A percentile compares a stretch with the other conserved stretches of the same genome.
phyloP scores from a whole-genome alignment of 2,888 invertebrate genomes.

The Ophion ventricosus region DNA sequence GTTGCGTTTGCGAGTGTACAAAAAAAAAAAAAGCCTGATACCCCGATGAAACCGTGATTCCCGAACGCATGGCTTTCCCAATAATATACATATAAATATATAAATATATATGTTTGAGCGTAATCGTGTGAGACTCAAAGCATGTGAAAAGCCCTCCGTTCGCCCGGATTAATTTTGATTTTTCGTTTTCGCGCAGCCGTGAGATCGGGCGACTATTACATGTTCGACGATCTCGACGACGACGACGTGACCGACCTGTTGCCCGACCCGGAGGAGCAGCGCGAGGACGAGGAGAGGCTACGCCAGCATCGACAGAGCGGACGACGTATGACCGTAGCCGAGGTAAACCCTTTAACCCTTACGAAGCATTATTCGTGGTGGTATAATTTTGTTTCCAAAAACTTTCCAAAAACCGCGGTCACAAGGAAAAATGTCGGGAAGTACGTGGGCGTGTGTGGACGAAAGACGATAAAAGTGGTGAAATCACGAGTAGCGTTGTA shows the following conservation, averaged over 20 bases:
- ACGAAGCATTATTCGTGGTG: not conserved
- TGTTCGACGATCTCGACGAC: constrained; percentile 97
- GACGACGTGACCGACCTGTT: constrained; percentile 87
- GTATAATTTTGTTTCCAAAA: constrained; percentile 6
- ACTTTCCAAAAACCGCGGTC: not conserved
- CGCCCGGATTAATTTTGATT: not conserved
- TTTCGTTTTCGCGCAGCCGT: constrained; percentile 88
- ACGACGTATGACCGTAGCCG: constrained; percentile 84
- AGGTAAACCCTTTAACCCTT: constrained; percentile 67
- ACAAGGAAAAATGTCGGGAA: not conserved
- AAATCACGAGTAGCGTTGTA: constrained; percentile 7
- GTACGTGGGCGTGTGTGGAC: not conserved
- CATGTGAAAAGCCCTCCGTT: not conserved
- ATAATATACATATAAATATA: not conserved
- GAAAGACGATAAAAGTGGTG: not conserved
- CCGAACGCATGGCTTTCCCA: constrained; percentile 63
- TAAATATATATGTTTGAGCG: not conserved
- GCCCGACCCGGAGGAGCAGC: constrained; percentile 86
- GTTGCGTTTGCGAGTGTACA: not conserved
- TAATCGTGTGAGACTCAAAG: not conserved
- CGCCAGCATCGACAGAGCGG: constrained; percentile 77
- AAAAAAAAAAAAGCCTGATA: not conserved
- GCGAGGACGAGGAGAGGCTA: constrained; percentile 84
- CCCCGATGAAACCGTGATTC: constrained; percentile 7
- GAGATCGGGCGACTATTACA: constrained; percentile 99